Conservation (phyloP, 2,113 vertebrate species). For the Pseudorhombus dupliciocellatus region DNA sequence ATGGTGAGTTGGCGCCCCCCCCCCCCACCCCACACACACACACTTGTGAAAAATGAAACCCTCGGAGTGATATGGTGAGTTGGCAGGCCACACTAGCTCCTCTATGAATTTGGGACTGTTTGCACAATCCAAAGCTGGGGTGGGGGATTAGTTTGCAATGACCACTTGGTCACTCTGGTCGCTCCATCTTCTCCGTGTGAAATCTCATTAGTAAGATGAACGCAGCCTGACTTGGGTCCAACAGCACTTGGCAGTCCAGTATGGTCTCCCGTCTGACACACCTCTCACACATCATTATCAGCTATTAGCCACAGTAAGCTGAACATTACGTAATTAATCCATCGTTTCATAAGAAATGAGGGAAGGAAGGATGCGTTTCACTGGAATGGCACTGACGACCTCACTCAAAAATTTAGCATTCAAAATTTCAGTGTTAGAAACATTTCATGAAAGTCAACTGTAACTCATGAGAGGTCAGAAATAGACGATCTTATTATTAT, state of each 20-base stretch:
- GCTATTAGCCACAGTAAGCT: slow-evolving; percentile 79
- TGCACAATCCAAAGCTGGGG: slow-evolving; percentile 60
- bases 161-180: slow-evolving; percentile 66
- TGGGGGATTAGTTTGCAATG: slow-evolving; percentile 72
- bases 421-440: neutral
- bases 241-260: slow-evolving; percentile 75
- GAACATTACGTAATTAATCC: slow-evolving; percentile 75
- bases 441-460: neutral
- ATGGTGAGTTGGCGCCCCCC: slow-evolving; percentile 78
- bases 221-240: slow-evolving; percentile 75
- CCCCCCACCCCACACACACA: slow-evolving; percentile 53
- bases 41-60: slow-evolving; percentile 73
- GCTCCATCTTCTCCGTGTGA: slow-evolving; percentile 75
- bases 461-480: neutral
- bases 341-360: slow-evolving; percentile 68
- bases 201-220: slow-evolving; percentile 83
- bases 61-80: slow-evolving; percentile 72
- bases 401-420: neutral
- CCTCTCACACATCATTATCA: slow-evolving; percentile 82
- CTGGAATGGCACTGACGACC: neutral
- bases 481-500: neutral
- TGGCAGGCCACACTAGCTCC: slow-evolving; percentile 63
- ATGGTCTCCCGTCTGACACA: slow-evolving; percentile 69
- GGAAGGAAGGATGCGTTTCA: slow-evolving; percentile 22
- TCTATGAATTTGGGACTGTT: slow-evolving; percentile 68